Conservation (phyloP, 2,797 vertebrate species). For the Hydrocynus forskahlii region DNA sequence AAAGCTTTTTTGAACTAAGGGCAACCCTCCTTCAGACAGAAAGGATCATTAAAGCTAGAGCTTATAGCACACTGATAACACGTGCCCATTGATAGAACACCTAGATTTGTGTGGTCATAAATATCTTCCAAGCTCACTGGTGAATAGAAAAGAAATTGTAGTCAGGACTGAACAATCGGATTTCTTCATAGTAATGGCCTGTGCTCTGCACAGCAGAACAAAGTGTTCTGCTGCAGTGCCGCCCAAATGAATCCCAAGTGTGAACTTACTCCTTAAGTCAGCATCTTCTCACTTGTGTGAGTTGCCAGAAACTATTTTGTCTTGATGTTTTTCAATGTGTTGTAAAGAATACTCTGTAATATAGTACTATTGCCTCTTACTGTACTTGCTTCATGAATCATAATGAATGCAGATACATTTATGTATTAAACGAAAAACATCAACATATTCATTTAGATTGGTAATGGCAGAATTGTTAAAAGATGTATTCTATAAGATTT, state of each 20-base stretch:
- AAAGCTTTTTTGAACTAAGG: not conserved
- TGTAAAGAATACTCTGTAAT: not conserved
- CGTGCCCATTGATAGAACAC: not conserved
- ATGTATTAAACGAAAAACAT: too few relatives aligned
- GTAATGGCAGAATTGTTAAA: too few relatives aligned
- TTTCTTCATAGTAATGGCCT: not conserved
- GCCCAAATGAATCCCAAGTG: not conserved
- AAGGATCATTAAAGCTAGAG: not conserved
- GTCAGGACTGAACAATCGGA: not conserved
- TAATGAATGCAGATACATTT: too few relatives aligned
- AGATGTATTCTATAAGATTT: too few relatives aligned
- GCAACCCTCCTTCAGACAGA: not conserved
- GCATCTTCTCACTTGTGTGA: not conserved
- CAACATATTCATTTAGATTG: too few relatives aligned
- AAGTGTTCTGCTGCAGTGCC: constrained; percentile 5
- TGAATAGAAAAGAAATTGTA: not conserved
- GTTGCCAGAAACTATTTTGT: not conserved
- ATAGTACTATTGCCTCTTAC: too few relatives aligned
- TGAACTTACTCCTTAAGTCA: constrained; percentile 10
- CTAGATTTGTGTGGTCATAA: not conserved
- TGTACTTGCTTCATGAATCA: too few relatives aligned
- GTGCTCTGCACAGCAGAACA: not conserved
- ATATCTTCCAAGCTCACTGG: not conserved
- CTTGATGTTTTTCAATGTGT: not conserved
- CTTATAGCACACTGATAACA: not conserved